Conservation (phyloP, 2,797 vertebrate species). For the Lepus townsendii region DNA sequence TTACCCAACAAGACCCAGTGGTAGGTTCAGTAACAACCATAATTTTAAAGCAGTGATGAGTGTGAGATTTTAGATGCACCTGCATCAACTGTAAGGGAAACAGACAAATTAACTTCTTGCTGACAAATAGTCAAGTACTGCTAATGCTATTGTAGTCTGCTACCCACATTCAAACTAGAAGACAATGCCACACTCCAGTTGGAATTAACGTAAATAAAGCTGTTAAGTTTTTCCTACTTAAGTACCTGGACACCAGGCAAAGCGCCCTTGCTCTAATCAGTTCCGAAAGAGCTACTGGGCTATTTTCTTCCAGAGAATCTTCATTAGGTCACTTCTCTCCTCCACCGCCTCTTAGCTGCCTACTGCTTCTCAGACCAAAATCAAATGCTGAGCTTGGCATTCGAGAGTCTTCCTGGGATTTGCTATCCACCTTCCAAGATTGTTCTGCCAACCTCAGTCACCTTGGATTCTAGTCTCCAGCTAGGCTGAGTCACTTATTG, state of each 20-base stretch:
- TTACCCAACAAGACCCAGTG: background rate
- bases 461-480: background rate
- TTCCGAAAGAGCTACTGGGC: background rate
- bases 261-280: background rate
- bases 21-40: background rate
- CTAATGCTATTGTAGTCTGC: background rate
- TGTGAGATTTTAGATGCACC: background rate
- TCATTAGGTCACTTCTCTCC: conserved; percentile 26
- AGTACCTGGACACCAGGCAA: too few species aligned
- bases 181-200: background rate
- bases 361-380: conserved; percentile 3
- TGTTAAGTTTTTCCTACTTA: background rate
- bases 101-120: background rate
- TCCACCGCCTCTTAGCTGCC: background rate
- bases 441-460: background rate
- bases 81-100: background rate
- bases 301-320: background rate
- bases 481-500: background rate
- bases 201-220: background rate
- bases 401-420: background rate
- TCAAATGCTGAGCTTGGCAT: background rate
- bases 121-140: background rate
- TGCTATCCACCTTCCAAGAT: background rate
- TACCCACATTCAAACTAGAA: background rate
- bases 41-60: background rate